These are phyloP conservation scores for Muscidifurax raptorellus DNA, from an alignment of 1,140 invertebrate genomes.

Conservation along the genomic window DNA sequence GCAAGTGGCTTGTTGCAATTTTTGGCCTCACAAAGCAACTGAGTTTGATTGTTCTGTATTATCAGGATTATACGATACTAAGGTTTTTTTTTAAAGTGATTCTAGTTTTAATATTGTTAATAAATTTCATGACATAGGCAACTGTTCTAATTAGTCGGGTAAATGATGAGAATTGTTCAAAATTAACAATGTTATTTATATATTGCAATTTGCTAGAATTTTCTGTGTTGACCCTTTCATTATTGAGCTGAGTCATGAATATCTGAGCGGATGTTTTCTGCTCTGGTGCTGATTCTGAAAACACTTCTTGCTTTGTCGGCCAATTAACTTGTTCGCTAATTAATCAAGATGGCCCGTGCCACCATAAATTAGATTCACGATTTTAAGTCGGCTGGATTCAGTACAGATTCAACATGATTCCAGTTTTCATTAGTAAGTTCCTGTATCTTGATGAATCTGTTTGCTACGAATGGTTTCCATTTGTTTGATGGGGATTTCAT, in stretches of 20 bases:
- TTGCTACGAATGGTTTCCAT: too few species aligned
- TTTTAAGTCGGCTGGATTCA: neutral
- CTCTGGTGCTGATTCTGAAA: neutral
- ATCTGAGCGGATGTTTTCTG: neutral
- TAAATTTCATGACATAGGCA: too few species aligned
- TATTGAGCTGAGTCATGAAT: neutral
- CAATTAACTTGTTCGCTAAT: neutral
- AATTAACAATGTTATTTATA: neutral
- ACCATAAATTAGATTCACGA: slow-evolving; percentile 45
- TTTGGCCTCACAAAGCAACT: too few species aligned
- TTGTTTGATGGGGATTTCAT: too few species aligned
- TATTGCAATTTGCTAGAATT: too few species aligned
- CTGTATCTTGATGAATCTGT: slow-evolving; percentile 65
- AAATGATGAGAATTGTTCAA: neutral
- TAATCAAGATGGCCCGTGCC: slow-evolving; percentile 59
- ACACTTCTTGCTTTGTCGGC: too few species aligned
- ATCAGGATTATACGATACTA: neutral
- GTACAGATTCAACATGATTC: neutral
- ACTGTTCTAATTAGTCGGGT: too few species aligned
- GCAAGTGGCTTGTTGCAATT: neutral
- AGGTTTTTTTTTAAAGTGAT: neutral
- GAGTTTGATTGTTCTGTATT: too few species aligned
- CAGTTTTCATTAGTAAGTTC: slow-evolving; percentile 18
- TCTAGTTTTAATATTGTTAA: too few species aligned
- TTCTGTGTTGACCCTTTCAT: neutral